Evolutionary conservation across 1,140 invertebrate species (phyloP), one percentile per base, ranked within the genome.

Genomic region (Meteorus sp.): DNA sequence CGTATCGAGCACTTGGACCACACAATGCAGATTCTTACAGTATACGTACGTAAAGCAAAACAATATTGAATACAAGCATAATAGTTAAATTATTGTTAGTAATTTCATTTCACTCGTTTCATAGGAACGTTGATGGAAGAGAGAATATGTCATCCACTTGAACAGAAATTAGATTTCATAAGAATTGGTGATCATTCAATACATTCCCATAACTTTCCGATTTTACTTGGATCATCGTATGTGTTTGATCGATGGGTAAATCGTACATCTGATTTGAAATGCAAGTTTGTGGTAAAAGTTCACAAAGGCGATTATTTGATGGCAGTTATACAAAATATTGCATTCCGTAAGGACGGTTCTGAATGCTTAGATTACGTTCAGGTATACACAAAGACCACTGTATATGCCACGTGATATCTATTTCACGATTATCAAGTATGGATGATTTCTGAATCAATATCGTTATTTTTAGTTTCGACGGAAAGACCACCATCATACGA

Each of bases 271-370:
- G 54, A 69, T 52, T 60, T 67, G 39, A n/a, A 37, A 3, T 77
- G 75, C 22, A 72, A 60, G 20, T 77, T 71, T 33, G 54, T 56
- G 4, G 52, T 75, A 22, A 68, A 63, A 53, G 56, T 67, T 4
- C 19, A 20, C 0, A 67, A 68, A 31, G 60, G 51, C 0, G 59
- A 65, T 7, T 66, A 70, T 4, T 29, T 78, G 1, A 72, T 76
- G 17, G 73, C 65, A n/a, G 73, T 76, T 2, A 65, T 78, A 19
- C 74, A 77, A 35, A 70, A 59, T 27, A 68, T 76, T 63, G 68
- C 66, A 35, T 66, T 78, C 3, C 61, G 76, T 22, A 55, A 35
- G 5, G 67, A 69, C 35, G 64, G 52, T 4, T 61, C 47, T 3
- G 22, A 60, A 1, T 78, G 76, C 25, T 11, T 76, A 9, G 76